These are phyloP conservation scores for Papilio aristodemus DNA, from an alignment of 1,140 invertebrate genomes.

Conservation along the genomic window DNA sequence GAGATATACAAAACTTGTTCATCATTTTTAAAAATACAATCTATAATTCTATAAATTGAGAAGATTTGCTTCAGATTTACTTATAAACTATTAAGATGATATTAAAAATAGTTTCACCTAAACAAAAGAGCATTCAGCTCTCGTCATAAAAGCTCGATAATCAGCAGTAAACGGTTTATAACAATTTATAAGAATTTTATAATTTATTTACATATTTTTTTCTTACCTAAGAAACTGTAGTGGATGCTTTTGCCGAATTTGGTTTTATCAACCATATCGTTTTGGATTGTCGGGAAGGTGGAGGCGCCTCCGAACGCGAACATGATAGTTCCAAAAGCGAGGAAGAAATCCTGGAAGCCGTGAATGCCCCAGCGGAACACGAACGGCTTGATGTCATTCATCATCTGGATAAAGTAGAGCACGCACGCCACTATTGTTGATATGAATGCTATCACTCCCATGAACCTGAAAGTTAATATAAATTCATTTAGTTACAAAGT, in stretches of 20 bases:
- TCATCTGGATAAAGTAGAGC: slow-evolving; percentile 82
- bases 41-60: too few species aligned
- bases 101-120: too few species aligned
- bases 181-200: too few species aligned
- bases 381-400: slow-evolving; percentile 70
- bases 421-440: slow-evolving; percentile 82
- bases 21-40: too few species aligned
- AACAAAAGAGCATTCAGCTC: too few species aligned
- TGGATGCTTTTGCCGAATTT: slow-evolving; percentile 81
- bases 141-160: too few species aligned
- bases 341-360: slow-evolving; percentile 81
- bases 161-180: too few species aligned
- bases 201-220: background rate
- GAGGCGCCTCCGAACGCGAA: slow-evolving; percentile 86
- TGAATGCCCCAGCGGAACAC: slow-evolving; percentile 66
- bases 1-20: too few species aligned
- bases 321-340: slow-evolving; percentile 84
- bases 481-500: too few species aligned
- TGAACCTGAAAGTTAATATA: slow-evolving; percentile 47
- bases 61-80: too few species aligned
- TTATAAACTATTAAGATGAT: too few species aligned
- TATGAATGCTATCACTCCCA: slow-evolving; percentile 80
- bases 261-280: slow-evolving; percentile 83
- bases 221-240: slow-evolving; percentile 79
- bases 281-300: slow-evolving; percentile 86